Percentiles rank a stretch among this genome's conserved stretches.
phyloP scores from a whole-genome alignment of 2,888 invertebrate genomes.

The Silvanus unidentatus region DNA sequence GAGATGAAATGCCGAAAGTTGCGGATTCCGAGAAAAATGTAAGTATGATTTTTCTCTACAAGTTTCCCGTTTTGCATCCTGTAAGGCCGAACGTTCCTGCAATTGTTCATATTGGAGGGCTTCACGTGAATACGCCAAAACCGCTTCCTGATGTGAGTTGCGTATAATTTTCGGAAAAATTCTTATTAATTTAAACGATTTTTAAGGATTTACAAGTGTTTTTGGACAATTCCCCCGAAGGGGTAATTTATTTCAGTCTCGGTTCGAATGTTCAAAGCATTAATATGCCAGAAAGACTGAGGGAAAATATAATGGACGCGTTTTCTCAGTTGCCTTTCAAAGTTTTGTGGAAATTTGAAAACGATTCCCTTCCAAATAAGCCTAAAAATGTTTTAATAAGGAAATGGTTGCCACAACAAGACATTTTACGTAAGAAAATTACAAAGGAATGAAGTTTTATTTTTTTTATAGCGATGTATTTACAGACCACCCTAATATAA shows the following conservation, averaged over 20 bases:
- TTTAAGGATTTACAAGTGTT: constrained; percentile 38
- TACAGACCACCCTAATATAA: constrained; percentile 34
- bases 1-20: constrained; percentile 36
- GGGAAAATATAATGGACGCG: constrained; percentile 36
- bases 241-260: constrained; percentile 43
- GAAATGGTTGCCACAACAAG: constrained; percentile 49
- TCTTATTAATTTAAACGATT: not conserved
- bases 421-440: constrained; percentile 39
- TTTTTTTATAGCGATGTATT: not conserved
- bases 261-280: constrained; percentile 43
- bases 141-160: constrained; percentile 32
- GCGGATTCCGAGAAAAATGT: constrained; percentile 35
- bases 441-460: too few species aligned
- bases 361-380: constrained; percentile 35
- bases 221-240: constrained; percentile 38
- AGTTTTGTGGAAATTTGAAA: constrained; percentile 47
- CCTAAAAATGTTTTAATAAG: constrained; percentile 41
- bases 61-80: constrained; percentile 35
- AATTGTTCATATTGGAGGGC: constrained; percentile 32
- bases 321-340: constrained; percentile 43
- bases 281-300: constrained; percentile 35
- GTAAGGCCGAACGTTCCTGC: constrained; percentile 35
- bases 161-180: not conserved
- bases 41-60: constrained; percentile 35
- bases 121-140: constrained; percentile 32